A percentile compares a stretch with the other conserved stretches of the same genome.
Conservation (phyloP, 2,797 vertebrate species). For the Rhinogobio ventralis region DNA sequence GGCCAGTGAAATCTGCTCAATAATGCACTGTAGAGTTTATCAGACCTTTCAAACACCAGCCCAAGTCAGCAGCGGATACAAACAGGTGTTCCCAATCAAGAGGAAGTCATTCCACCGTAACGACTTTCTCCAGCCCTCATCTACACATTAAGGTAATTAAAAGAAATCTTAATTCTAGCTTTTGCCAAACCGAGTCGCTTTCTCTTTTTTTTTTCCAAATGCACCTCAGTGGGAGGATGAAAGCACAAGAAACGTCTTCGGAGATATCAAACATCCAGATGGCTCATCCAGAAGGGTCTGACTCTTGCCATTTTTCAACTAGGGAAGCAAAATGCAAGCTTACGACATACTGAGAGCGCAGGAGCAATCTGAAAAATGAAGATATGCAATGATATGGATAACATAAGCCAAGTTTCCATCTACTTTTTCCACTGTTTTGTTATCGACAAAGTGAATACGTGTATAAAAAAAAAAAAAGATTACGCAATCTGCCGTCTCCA, state of each 20-base stretch:
- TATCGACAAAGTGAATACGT: too few species aligned
- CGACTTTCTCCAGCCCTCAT: constrained; percentile 53
- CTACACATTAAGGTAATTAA: constrained; percentile 56
- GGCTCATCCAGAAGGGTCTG: constrained; percentile 52
- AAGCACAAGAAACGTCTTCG: constrained; percentile 64
- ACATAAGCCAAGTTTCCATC: too few species aligned
- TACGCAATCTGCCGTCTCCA: too few species aligned
- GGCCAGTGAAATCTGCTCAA: not conserved
- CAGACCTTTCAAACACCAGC: not conserved
- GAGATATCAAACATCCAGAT: constrained; percentile 56
- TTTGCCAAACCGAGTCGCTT: not conserved
- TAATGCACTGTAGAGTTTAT: not conserved
- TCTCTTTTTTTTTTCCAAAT: not conserved
- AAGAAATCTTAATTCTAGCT: constrained; percentile 49
- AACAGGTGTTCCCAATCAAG: not conserved
- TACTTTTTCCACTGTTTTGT: too few species aligned
- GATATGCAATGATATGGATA: not conserved
- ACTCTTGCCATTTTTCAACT: constrained; percentile 40
- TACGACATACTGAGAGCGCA: constrained; percentile 41
- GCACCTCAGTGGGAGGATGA: constrained; percentile 60
- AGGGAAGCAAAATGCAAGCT: constrained; percentile 52
- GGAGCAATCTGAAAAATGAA: not conserved
- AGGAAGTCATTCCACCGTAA: constrained; percentile 63
- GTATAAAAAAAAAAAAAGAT: too few species aligned
- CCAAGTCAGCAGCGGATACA: not conserved